phyloP scores from a whole-genome alignment of 2,888 invertebrate genomes.

The Pyrochroa serraticornis region DNA sequence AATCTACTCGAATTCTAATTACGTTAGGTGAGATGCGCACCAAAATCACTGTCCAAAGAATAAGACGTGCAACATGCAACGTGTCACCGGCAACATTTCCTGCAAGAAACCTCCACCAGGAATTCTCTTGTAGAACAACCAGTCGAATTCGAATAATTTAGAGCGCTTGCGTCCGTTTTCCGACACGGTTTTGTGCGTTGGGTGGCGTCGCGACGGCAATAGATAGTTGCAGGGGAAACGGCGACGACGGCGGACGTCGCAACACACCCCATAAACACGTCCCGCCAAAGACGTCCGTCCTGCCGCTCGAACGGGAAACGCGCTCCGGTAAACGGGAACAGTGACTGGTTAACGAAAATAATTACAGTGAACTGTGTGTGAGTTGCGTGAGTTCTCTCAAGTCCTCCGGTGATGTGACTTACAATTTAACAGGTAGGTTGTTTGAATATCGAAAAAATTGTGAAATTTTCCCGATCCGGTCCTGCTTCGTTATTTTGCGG shows the following conservation, averaged over 20 bases:
- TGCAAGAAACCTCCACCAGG: constrained; percentile 1
- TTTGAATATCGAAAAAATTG: neutral
- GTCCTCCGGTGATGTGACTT: neutral
- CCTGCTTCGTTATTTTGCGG: neutral
- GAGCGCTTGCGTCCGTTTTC: constrained; percentile 28
- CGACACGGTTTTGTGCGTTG: constrained; percentile 16
- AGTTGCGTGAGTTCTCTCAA: neutral
- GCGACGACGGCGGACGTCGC: constrained; percentile 7
- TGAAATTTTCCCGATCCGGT: neutral
- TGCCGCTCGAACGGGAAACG: neutral
- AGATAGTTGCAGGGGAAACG: constrained; percentile 23
- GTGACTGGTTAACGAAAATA: neutral
- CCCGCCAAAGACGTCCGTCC: neutral
- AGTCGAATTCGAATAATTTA: constrained; percentile 21
- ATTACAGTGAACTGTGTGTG: neutral
- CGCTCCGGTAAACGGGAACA: neutral
- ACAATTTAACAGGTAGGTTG: neutral
- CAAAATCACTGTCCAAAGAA: neutral
- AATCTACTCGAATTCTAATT: too few species aligned
- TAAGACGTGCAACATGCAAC: constrained; percentile 10
- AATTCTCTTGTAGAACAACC: constrained; percentile 21
- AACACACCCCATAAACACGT: neutral
- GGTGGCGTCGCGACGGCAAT: constrained; percentile 29
- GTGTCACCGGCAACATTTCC: constrained; percentile 16
- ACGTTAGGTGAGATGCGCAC: too few species aligned